Base-by-base conservation (phyloP, 2,113 vertebrate species). In the Cephalopterus ornatus region DNA sequence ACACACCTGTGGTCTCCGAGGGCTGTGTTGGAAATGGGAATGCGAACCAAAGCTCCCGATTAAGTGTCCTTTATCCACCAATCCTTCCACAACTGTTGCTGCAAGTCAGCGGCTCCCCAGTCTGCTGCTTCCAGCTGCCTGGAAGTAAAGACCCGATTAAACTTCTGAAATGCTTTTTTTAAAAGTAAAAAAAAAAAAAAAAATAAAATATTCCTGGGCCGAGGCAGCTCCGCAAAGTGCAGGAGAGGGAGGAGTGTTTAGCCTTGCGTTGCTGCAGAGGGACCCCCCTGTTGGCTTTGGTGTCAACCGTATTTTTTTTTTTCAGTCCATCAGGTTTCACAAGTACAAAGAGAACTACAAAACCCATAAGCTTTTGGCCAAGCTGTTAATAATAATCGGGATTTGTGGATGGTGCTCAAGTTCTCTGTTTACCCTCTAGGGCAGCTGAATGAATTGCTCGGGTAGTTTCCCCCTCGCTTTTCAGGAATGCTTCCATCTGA, bases 401-500 rank as follows among this genome's bases (percentile, higher is more conserved):
- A 46, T 85, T 78, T 89, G 88, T 50, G 72, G 74, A 15, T 2
- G 21, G 39, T 35, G 41, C 65, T 76, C 66, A 23, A 67, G 52
- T 52, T 85, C 30, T 47, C 58, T 89, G 46, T 71, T 93, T 72
- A 93, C 53, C 88, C 94, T 93, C 67, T 47, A 90, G 88, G 92
- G 92, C 85, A 94, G 82, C 85, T 59, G 62, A 68, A 55, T 30
- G 3, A 86, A 91, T 41, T 49, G 53, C 28, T 46, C 0, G 8
- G n/a, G 18, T 65, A 15, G 42, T 88, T 85, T 85, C 12, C 55
- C 83, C 39, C 32, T 77, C 0, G 46, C 89, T 95, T 94, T 96
- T 93, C 89, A 94, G 94, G 93, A 95, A 88, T 14, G 41, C 71
- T 96, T 95, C 93, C 74, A 33, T 75, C 59, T 77, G 70, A 96